A percentile compares a stretch with the other conserved stretches of the same genome.
phyloP scores from a whole-genome alignment of 2,113 vertebrate genomes.

The Sprattus sprattus region DNA sequence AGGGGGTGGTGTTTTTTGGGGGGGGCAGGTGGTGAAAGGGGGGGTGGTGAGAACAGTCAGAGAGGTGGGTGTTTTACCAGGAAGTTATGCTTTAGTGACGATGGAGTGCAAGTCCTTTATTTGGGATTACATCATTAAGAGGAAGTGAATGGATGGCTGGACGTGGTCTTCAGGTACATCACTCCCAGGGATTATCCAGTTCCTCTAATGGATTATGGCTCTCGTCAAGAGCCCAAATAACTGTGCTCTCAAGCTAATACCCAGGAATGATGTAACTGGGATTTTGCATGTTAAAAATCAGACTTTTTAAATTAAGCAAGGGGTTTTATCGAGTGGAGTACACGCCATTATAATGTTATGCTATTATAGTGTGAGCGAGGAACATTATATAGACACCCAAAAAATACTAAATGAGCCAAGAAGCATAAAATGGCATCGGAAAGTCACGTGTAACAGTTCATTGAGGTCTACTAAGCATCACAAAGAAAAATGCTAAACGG shows the following conservation, averaged over 20 bases:
- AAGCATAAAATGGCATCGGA: neutral
- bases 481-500: conserved; percentile 23
- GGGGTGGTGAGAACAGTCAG: neutral
- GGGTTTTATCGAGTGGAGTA: conserved; percentile 29
- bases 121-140: conserved; percentile 27
- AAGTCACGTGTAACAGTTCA: neutral
- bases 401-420: neutral
- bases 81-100: neutral
- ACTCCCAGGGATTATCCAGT: conserved; percentile 11
- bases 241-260: conserved; percentile 25
- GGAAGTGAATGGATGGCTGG: conserved; percentile 31
- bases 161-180: conserved; percentile 19
- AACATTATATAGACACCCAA: neutral
- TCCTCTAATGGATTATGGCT: conserved; percentile 41
- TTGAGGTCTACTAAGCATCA: neutral
- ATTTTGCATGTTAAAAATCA: conserved; percentile 8
- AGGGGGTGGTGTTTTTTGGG: neutral
- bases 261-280: conserved; percentile 9
- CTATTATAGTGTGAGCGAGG: neutral
- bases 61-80: neutral
- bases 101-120: conserved; percentile 20
- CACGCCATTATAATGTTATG: neutral
- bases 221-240: neutral
- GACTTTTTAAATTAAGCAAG: neutral
- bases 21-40: neutral